phyloP scores from a whole-genome alignment of 2,888 invertebrate species.

The Drosophila borborema region DNA sequence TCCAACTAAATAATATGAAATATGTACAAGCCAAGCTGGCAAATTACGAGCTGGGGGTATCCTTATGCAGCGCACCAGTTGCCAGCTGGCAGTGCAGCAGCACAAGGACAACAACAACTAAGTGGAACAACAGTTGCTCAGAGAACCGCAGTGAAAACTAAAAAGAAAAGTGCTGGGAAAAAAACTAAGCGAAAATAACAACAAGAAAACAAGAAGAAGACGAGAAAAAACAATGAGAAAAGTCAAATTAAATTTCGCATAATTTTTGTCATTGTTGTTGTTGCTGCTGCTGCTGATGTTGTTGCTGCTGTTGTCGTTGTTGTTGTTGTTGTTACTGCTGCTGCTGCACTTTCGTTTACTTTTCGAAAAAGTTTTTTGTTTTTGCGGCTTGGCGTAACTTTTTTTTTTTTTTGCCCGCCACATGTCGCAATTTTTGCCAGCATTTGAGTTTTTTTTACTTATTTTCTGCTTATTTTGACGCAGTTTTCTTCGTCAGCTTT shows the following conservation, averaged over 20 bases:
- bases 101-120: slow-evolving; percentile 24
- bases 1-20: slow-evolving; percentile 77
- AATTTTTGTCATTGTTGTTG: slow-evolving; percentile 64
- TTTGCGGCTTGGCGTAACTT: slow-evolving; percentile 76
- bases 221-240: slow-evolving; percentile 51
- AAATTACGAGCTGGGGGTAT: slow-evolving; percentile 67
- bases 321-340: neutral
- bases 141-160: slow-evolving; percentile 53
- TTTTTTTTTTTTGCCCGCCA: slow-evolving; percentile 69
- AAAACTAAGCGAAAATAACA: slow-evolving; percentile 38
- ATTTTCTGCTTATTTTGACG: slow-evolving; percentile 69
- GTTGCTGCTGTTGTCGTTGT: slow-evolving; percentile 28
- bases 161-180: slow-evolving; percentile 68
- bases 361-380: slow-evolving; percentile 71
- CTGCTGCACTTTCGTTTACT: slow-evolving; percentile 56
- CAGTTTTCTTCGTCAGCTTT: slow-evolving; percentile 59
- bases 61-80: slow-evolving; percentile 62
- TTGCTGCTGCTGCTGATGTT: slow-evolving; percentile 40
- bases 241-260: slow-evolving; percentile 81
- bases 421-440: slow-evolving; percentile 72
- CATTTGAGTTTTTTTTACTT: slow-evolving; percentile 58
- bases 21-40: slow-evolving; percentile 74
- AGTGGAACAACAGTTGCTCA: slow-evolving; percentile 26
- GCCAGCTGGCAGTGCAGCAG: slow-evolving; percentile 70
- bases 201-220: slow-evolving; percentile 24